Evolutionary conservation across 2,797 vertebrate species (phyloP).

Genomic region (Chloroceryle inda): DNA sequence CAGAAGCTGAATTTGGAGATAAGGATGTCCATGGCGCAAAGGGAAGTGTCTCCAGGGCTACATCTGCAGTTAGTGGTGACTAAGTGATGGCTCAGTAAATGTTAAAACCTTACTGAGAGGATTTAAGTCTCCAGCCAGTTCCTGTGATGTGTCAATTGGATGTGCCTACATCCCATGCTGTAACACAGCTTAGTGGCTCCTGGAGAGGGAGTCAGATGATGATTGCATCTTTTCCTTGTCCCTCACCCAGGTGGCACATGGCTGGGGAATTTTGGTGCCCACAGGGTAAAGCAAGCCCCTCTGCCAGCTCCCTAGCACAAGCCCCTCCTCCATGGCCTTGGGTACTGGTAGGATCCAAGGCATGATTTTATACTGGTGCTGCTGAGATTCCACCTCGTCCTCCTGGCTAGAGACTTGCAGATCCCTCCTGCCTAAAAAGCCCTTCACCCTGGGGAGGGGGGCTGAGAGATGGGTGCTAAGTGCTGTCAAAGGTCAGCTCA

Average conservation of each 20-base stretch:
- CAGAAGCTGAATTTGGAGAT: not conserved
- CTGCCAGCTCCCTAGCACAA: not conserved
- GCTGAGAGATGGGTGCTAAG: not conserved
- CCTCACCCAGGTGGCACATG: not conserved
- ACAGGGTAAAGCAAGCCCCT: not conserved
- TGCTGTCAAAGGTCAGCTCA: not conserved
- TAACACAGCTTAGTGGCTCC: not conserved
- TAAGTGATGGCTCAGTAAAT: not conserved
- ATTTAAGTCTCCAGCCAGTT: not conserved
- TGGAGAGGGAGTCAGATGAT: not conserved
- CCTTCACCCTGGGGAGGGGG: accelerated
- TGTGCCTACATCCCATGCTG: accelerated
- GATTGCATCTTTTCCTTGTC: not conserved
- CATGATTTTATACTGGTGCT: not conserved
- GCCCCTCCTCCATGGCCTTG: accelerated
- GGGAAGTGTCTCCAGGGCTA: not conserved
- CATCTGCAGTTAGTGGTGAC: not conserved
- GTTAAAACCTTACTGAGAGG: not conserved
- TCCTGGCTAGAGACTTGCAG: not conserved
- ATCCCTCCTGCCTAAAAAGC: not conserved
- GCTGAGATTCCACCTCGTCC: not conserved
- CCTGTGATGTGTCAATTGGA: not conserved
- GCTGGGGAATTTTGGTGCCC: not conserved
- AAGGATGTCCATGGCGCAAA: not conserved
- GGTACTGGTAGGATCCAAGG: no score